These are phyloP conservation scores for Periphyllus acericola DNA, from an alignment of 2,888 invertebrate species.

Conservation along the genomic window DNA sequence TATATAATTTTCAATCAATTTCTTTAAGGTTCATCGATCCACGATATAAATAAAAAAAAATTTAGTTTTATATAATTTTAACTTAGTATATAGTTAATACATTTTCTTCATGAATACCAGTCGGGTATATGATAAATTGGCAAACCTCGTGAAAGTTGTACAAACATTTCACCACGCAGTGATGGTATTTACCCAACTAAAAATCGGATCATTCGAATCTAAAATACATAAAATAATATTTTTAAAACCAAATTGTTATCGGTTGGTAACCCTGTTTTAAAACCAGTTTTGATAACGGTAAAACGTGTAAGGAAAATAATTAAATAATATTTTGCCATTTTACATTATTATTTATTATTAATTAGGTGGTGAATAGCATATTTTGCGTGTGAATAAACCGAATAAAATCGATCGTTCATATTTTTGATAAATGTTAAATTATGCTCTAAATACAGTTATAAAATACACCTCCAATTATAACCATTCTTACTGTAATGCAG, in stretches of 20 bases:
- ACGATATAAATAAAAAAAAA: neutral
- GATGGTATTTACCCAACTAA: neutral
- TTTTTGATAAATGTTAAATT: neutral
- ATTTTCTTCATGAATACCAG: neutral
- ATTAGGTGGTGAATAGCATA: neutral
- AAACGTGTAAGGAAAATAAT: slow-evolving; percentile 8
- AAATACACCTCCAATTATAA: too few relatives aligned
- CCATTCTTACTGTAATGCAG: too few relatives aligned
- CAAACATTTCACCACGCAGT: slow-evolving; percentile 12
- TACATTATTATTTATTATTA: neutral
- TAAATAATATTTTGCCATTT: slow-evolving; percentile 23
- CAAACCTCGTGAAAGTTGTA: slow-evolving; percentile 11
- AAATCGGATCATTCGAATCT: neutral
- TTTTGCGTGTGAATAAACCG: neutral
- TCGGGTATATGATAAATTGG: neutral
- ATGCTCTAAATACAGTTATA: too few relatives aligned
- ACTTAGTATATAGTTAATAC: neutral
- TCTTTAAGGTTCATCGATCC: neutral
- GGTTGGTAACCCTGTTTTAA: slow-evolving; percentile 36
- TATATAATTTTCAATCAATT: neutral
- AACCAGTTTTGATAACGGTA: slow-evolving; percentile 50
- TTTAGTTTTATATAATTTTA: too few relatives aligned
- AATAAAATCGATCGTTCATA: neutral
- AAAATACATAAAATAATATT: neutral
- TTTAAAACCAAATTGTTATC: neutral